Conservation (phyloP, 2,113 vertebrate species). For the Archocentrus centrarchus region DNA sequence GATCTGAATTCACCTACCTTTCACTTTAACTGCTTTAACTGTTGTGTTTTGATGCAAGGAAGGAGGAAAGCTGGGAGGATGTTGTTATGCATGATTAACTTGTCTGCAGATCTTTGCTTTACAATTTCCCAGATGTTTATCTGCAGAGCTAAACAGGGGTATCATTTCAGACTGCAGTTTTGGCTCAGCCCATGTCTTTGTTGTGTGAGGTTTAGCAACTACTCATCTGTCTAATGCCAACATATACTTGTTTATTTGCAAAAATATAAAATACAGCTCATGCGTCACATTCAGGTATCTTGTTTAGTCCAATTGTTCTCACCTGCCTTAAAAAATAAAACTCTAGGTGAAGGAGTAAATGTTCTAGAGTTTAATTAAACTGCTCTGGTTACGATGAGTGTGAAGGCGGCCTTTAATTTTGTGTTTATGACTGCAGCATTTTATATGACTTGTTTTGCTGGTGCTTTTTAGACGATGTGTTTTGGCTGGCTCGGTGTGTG, state of each 20-base stretch:
- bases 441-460: slow-evolving; percentile 60
- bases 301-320: slow-evolving; percentile 8
- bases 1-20: slow-evolving; percentile 10
- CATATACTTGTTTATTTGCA: neutral
- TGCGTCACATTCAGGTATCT: neutral
- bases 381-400: neutral
- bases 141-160: neutral
- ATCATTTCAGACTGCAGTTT: neutral
- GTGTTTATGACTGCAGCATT: slow-evolving; percentile 63
- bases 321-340: slow-evolving; percentile 3
- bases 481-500: slow-evolving; percentile 58
- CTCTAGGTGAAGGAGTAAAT: slow-evolving; percentile 7
- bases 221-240: slow-evolving; percentile 1
- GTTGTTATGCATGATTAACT: slow-evolving; percentile 23
- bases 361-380: slow-evolving; percentile 39
- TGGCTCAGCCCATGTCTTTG: neutral
- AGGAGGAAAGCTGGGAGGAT: neutral
- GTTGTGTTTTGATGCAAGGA: slow-evolving; percentile 4
- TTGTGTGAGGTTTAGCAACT: neutral
- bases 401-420: slow-evolving; percentile 37
- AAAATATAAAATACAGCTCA: neutral
- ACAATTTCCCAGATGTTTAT: slow-evolving; percentile 33
- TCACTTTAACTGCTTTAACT: slow-evolving; percentile 21
- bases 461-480: slow-evolving; percentile 61
- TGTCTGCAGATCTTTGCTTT: slow-evolving; percentile 25